These are phyloP conservation scores for Herpailurus yagouaroundi DNA, from an alignment of 2,113 vertebrate species.

Conservation along the genomic window DNA sequence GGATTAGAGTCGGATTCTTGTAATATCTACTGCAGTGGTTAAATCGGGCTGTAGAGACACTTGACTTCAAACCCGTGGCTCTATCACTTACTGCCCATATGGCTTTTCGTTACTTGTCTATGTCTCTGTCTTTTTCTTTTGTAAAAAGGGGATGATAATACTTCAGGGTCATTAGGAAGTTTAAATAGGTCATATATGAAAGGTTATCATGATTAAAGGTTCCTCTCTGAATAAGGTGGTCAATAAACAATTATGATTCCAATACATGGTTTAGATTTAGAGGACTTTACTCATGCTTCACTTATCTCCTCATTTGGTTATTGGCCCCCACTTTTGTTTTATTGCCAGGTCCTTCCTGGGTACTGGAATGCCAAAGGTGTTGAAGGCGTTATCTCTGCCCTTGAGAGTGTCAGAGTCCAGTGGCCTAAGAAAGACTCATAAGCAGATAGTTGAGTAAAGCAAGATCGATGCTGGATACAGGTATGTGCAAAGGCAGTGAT, in stretches of 20 bases:
- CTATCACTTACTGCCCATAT: background rate
- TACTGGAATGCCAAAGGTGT: background rate
- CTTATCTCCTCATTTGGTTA: slow-evolving; percentile 4
- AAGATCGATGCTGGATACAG: fast-evolving
- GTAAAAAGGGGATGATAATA: background rate
- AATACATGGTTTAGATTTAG: background rate
- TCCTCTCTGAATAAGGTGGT: background rate
- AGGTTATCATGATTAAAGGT: background rate
- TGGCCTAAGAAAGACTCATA: background rate
- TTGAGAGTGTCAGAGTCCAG: background rate
- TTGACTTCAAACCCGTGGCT: background rate
- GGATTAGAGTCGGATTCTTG: background rate
- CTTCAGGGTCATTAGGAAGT: background rate
- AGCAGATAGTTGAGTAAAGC: background rate
- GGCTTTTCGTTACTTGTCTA: background rate
- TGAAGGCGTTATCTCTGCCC: background rate
- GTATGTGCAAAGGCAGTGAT: background rate
- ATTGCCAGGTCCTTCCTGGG: background rate
- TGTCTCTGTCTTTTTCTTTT: background rate
- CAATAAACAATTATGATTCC: background rate
- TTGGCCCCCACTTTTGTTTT: background rate
- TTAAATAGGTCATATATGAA: background rate
- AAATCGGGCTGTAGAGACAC: background rate
- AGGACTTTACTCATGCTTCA: background rate
- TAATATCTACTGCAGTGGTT: no score